Evolutionary conservation across 2,888 invertebrate genomes (phyloP).

Genomic region (Gari tellinella): DNA sequence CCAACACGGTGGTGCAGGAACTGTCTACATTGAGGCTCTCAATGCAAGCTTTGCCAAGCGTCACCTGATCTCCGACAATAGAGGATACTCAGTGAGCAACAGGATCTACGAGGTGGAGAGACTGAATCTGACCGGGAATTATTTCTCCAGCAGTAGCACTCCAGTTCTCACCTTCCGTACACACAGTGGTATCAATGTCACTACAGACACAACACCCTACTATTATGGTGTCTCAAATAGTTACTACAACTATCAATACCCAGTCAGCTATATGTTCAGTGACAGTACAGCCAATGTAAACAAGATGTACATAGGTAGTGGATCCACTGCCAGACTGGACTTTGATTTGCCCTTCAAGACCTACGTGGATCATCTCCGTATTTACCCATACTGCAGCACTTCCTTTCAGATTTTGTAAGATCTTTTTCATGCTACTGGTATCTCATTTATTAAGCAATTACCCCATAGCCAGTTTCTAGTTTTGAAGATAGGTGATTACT

Average conservation of each 20-base stretch:
- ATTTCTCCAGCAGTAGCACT: conserved; percentile 6
- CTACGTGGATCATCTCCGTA: conserved; percentile 63
- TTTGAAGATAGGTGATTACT: too few species aligned
- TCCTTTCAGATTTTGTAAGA: background rate
- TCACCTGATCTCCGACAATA: conserved; percentile 64
- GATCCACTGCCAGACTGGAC: conserved; percentile 39
- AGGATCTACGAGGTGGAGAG: conserved; percentile 63
- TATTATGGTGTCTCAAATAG: conserved; percentile 12
- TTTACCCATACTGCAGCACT: conserved; percentile 66
- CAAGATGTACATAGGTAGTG: conserved; percentile 23
- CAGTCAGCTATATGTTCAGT: conserved; percentile 35
- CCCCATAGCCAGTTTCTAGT: too few species aligned
- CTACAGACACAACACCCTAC: conserved; percentile 39
- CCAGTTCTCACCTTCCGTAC: conserved; percentile 41
- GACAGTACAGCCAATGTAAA: conserved; percentile 27
- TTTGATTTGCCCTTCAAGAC: conserved; percentile 63
- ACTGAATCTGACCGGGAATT: conserved; percentile 51
- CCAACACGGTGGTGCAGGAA: conserved; percentile 71
- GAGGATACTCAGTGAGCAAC: conserved; percentile 50
- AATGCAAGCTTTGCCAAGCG: conserved; percentile 23
- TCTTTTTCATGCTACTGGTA: too few species aligned
- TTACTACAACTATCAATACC: conserved; percentile 15
- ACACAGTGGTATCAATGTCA: conserved; percentile 57
- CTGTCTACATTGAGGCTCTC: conserved; percentile 60
- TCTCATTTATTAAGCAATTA: too few species aligned